Evolutionary conservation across 2,113 vertebrate genomes (phyloP).

Genomic region (Rhagologus leucostigma): DNA sequence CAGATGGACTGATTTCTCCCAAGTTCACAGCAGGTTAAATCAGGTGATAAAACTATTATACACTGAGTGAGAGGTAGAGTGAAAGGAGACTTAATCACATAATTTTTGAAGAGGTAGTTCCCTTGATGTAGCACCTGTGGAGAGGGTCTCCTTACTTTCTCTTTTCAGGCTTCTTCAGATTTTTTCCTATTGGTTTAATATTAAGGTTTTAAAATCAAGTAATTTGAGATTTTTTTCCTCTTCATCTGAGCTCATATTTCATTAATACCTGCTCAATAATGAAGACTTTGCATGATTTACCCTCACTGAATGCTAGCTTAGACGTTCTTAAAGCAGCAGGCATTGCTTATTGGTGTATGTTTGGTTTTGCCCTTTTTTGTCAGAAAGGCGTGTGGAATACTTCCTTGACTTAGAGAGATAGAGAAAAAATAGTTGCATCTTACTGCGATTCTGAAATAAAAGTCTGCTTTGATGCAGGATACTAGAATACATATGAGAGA

Average conservation of each 20-base stretch:
- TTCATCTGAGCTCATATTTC: conserved; percentile 24
- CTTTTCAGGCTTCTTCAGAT: background rate
- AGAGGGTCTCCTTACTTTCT: background rate
- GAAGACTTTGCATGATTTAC: background rate
- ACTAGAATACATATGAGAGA: conserved; percentile 44
- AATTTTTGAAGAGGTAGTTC: background rate
- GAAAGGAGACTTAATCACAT: background rate
- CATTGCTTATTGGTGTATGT: conserved; percentile 19
- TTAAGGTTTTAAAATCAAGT: background rate
- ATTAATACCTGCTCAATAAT: background rate
- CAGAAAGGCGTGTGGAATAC: conserved; percentile 16
- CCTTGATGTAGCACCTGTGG: background rate
- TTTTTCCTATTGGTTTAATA: background rate
- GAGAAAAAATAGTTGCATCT: conserved; percentile 52
- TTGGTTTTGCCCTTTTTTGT: conserved; percentile 30
- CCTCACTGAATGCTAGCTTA: conserved; percentile 15
- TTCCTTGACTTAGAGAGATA: conserved; percentile 41
- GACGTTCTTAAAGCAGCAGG: conserved; percentile 47
- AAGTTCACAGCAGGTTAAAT: background rate
- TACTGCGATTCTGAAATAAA: conserved; percentile 47
- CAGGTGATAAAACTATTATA: background rate
- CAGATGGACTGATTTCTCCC: background rate
- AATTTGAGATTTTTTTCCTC: background rate
- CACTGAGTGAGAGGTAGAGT: background rate
- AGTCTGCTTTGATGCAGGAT: conserved; percentile 58